phyloP scores from a whole-genome alignment of 2,797 vertebrate genomes.

The Liasis olivaceus region DNA sequence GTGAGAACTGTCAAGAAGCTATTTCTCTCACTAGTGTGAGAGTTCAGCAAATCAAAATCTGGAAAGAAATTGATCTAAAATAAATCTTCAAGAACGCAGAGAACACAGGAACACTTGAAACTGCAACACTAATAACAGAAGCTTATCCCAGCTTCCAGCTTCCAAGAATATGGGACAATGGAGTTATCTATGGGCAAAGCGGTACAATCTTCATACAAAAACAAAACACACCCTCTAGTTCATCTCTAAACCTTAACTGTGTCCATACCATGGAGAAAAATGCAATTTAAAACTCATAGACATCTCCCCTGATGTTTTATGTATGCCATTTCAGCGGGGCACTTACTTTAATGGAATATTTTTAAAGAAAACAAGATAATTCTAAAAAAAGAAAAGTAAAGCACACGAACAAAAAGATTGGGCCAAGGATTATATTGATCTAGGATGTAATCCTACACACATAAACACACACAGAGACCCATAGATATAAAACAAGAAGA shows the following conservation, averaged over 20 bases:
- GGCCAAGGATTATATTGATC: not conserved
- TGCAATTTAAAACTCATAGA: no score
- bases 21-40: not conserved
- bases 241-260: not conserved
- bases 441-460: no score
- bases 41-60: not conserved
- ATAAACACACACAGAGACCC: no score
- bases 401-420: not conserved
- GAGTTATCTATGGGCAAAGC: not conserved
- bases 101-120: not conserved
- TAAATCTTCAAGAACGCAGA: not conserved
- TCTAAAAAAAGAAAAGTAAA: not conserved
- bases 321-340: not conserved
- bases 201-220: not conserved
- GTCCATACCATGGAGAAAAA: not conserved
- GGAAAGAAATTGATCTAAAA: not conserved
- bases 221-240: not conserved
- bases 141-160: not conserved
- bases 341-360: not conserved
- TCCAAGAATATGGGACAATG: not conserved
- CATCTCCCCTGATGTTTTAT: no score
- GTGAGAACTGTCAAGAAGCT: not conserved
- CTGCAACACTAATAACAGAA: not conserved
- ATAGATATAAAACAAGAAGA: no score
- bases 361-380: not conserved